These are phyloP conservation scores for Geotrupes spiniger DNA, from an alignment of 2,888 invertebrate genomes.

Conservation along the genomic window DNA sequence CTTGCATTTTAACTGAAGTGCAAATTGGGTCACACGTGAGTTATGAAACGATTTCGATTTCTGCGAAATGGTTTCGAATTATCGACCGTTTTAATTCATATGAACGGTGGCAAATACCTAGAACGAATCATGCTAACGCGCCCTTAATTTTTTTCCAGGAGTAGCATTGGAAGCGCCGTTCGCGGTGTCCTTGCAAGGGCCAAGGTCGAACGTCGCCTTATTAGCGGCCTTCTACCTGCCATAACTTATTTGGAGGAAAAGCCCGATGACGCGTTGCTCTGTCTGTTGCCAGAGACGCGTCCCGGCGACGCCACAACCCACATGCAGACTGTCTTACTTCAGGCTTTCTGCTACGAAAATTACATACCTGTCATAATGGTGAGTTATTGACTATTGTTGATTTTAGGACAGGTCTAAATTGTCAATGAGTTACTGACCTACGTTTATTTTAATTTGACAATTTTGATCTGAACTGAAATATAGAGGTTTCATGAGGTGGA, in stretches of 20 bases:
- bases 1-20: too few species aligned
- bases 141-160: conserved; percentile 42
- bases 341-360: conserved; percentile 77
- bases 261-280: conserved; percentile 64
- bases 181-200: conserved; percentile 57
- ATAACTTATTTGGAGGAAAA: conserved; percentile 59
- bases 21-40: too few species aligned
- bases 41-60: too few species aligned
- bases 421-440: too few species aligned
- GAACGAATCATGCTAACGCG: too few species aligned
- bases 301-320: conserved; percentile 73
- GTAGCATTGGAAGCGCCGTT: conserved; percentile 54
- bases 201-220: conserved; percentile 57
- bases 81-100: too few species aligned
- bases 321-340: conserved; percentile 73
- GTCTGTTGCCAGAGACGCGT: conserved; percentile 65
- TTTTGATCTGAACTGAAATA: too few species aligned
- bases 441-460: too few species aligned
- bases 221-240: conserved; percentile 63
- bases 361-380: conserved; percentile 75
- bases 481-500: too few species aligned
- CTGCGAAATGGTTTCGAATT: too few species aligned
- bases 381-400: conserved; percentile 31
- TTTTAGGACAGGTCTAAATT: too few species aligned
- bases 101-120: too few species aligned